Base-by-base conservation (phyloP, 2,113 vertebrate genomes). In the Poicephalus meyeri region DNA sequence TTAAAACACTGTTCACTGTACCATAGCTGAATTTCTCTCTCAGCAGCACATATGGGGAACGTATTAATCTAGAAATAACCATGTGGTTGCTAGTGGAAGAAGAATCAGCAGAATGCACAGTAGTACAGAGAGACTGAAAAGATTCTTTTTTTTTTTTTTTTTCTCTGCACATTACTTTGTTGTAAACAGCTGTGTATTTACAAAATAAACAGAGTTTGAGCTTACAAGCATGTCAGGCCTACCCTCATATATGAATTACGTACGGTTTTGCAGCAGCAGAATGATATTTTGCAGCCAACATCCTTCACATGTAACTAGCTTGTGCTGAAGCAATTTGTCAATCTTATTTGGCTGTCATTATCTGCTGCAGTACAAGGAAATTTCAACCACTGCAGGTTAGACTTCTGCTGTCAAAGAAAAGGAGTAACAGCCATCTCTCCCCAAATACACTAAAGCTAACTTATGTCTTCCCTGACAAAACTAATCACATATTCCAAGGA, bases 11-110 rank as follows among this genome's bases (percentile, higher is more conserved):
- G 60, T 56, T 91, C 80, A 73, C 44, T 39, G 66, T 7, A 56
- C 24, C 42, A 55, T 52, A 79, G 66, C 33, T 5, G 13, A 95
- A 93, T 66, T 46, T 24, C 10, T 78, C 10, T 61, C 94, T 21
- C 61, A 68, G 69, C 37, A 66, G 65, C 49, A 86, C 23, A 44
- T 31, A 47, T 0, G 6, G 20, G 6, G 8, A 64, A 80, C 23
- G n/a, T 58, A 96, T 88, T 91, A 85, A 80, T 80, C 66, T 20
- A 81, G 44, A 93, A 94, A 56, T 71, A 95, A 56, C 19, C 33
- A 63, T 39, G 31, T 65, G 64, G 28, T 12, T 91, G 28, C 41
- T 85, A 53, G 73, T 35, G 25, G 39, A 89, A 76, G 73, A 90
- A 86, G 44, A 53, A 76, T 28, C 6, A 86, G 41, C 64, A 68